Conservation (phyloP, 2,888 invertebrate genomes). For the Emmelina monodactyla region DNA sequence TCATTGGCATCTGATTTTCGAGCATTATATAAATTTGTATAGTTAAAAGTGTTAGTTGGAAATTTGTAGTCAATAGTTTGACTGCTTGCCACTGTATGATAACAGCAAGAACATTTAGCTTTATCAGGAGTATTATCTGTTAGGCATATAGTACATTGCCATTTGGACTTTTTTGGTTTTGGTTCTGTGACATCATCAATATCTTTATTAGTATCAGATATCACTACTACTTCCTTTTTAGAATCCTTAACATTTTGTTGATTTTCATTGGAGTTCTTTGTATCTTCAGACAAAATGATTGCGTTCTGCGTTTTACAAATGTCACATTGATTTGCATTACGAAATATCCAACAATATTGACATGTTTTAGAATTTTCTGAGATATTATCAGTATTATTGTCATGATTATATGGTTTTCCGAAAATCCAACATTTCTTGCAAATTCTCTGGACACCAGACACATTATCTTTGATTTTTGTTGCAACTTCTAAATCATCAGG, state of each 20-base stretch:
- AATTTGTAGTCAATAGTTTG: slow-evolving; percentile 12
- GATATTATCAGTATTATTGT: not conserved
- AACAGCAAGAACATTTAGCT: slow-evolving; percentile 31
- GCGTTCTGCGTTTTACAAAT: slow-evolving; percentile 26
- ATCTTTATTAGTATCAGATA: not conserved
- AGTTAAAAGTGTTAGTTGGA: not conserved
- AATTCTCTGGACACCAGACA: not conserved
- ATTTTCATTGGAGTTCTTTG: slow-evolving; percentile 1
- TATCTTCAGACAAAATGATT: slow-evolving; percentile 6
- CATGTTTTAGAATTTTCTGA: slow-evolving; percentile 16
- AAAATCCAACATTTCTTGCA: slow-evolving; percentile 24
- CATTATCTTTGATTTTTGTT: not conserved
- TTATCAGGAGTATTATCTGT: slow-evolving; percentile 23
- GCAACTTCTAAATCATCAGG: slow-evolving; percentile 1
- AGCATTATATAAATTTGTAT: no score
- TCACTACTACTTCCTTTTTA: not conserved
- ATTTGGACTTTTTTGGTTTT: slow-evolving; percentile 11
- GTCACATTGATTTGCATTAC: slow-evolving; percentile 22
- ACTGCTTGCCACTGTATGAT: slow-evolving; percentile 12
- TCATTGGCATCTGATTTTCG: no score
- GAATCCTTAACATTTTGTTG: not conserved
- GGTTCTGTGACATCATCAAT: slow-evolving; percentile 1
- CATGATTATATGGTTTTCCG: slow-evolving; percentile 13
- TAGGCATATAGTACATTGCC: slow-evolving; percentile 34
- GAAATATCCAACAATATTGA: slow-evolving; percentile 31